Percentiles rank a stretch among this genome's conserved stretches.
These are phyloP conservation scores for Nipponia nippon DNA, from an alignment of 2,113 vertebrate species.

Conservation along the genomic window DNA sequence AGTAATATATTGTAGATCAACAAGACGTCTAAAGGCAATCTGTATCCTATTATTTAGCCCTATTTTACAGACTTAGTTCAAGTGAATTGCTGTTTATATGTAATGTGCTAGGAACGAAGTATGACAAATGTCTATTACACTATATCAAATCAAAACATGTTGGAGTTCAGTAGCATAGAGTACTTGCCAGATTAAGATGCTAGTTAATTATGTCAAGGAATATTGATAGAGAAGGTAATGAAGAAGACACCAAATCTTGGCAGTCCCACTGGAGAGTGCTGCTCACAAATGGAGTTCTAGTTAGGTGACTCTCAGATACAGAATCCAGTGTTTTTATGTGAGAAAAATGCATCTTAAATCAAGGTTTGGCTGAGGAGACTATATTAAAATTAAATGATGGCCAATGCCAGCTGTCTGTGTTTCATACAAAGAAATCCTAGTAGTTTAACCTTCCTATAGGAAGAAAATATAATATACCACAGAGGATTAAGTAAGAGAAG, in stretches of 20 bases:
- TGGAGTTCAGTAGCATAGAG: neutral
- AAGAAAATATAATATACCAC: conserved; percentile 32
- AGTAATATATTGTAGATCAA: neutral
- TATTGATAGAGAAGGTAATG: neutral
- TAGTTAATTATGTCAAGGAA: neutral
- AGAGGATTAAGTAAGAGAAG: conserved; percentile 34
- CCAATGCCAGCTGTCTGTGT: neutral
- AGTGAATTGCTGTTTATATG: neutral
- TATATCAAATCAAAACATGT: neutral
- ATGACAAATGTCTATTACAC: neutral
- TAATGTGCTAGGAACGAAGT: neutral
- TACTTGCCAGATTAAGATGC: neutral
- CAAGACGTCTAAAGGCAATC: neutral
- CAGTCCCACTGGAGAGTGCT: neutral
- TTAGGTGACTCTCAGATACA: neutral
- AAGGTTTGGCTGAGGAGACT: neutral
- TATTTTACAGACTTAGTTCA: neutral
- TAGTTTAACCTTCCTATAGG: conserved; percentile 20
- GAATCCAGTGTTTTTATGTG: neutral
- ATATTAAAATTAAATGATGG: neutral
- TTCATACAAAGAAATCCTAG: conserved; percentile 46
- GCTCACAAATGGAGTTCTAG: neutral
- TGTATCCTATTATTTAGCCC: neutral
- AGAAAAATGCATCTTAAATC: neutral
- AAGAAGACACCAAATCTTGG: neutral